Evolutionary conservation across 2,797 vertebrate species (phyloP), one percentile per base, ranked within the genome.

Genomic region (Gymnocypris eckloni): DNA sequence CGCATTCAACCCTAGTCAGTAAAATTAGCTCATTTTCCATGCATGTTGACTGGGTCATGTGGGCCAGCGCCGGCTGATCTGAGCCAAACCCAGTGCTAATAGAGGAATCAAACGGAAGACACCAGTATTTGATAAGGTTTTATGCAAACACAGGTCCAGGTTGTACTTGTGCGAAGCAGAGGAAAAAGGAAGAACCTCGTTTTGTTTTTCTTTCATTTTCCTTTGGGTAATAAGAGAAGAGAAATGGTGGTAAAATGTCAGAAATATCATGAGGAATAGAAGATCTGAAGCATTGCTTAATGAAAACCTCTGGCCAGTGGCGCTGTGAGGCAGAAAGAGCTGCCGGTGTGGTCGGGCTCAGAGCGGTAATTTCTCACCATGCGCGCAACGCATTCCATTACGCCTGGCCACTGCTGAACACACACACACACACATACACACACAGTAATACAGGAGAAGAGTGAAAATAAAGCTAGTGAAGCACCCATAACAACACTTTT

Each of bases 161-260:
- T 91, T 86, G 86, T 89, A 85, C 86, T 61, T 39, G 78, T 80
- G 80, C 66, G 86, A 87, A 81, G 84, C 43, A 70, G 67, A 82
- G 56, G 59, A n/a, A 89, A 43, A 87, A 86, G 70, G 54, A 20
- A 79, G 45, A 69, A n/a, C 69, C 73, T 89, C 72, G 69, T 4
- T 25, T 83, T 41, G 6, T 41, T 41, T 89, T 76, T 12, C 43
- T 61, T 22, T 70, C 82, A 67, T 90, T 91, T 91, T 88, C 91
- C 91, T 92, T 89, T 79, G 87, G 89, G 89, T 92, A 92, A 92
- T 89, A 89, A 90, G 92, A 92, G 91, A 93, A 90, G 89, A 92
- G 88, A 91, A 91, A 90, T 84, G 80, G 78, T 89, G 90, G 87
- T 88, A 91, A 90, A 93, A 93, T 90, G 92, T 93, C 90, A 89